Evolutionary conservation across 30 jellyfish, hydroid and myxozoan species (phyloP), one percentile per base, ranked within the genome.

Genomic region (Turritopsis rubra): DNA sequence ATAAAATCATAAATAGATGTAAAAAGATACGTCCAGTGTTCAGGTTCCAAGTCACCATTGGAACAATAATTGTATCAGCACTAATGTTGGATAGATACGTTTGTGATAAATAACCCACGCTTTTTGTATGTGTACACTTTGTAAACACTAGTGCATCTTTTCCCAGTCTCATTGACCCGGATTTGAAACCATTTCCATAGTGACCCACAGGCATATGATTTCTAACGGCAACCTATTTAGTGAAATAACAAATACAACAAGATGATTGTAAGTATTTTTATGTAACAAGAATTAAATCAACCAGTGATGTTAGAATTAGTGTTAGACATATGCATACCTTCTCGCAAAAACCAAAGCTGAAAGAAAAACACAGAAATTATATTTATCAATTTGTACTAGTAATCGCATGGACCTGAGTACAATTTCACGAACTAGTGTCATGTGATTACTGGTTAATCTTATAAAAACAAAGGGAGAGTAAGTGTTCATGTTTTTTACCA

Each of bases 161-260:
- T 65, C 99, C 99, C 41, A 93, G 96, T 68, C 99, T 82, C 99
- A 93, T 93, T 16, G 99, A 88, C 9, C 99, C 99, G 7, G 99
- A 93, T 75, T 93, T 93, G 86, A 93, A 93, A 21, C 99, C 99
- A 83, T 93, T 93, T 0, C 99, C 99, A 84, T 93, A 93, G 53
- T 93, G 99, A 18, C 99, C 99, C 31, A 93, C 99, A 25, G 99
- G 99, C 79, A 84, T 91, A 53, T 93, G 99, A 26, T 94, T 96
- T 29, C 86, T 85, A 30, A 85, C 84, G 4, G 99, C 94, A 30
- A 85, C 93, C 99, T 93, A 13, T 41, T 41, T 3, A n/a, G n/a
- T n/a, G n/a, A n/a, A n/a, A n/a, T n/a, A n/a, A n/a, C n/a, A n/a
- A n/a, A n/a, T n/a, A n/a, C n/a, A n/a, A n/a, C n/a, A n/a, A n/a